phyloP scores from a whole-genome alignment of 1,140 invertebrate genomes.

The Ceratosolen solmsi region DNA sequence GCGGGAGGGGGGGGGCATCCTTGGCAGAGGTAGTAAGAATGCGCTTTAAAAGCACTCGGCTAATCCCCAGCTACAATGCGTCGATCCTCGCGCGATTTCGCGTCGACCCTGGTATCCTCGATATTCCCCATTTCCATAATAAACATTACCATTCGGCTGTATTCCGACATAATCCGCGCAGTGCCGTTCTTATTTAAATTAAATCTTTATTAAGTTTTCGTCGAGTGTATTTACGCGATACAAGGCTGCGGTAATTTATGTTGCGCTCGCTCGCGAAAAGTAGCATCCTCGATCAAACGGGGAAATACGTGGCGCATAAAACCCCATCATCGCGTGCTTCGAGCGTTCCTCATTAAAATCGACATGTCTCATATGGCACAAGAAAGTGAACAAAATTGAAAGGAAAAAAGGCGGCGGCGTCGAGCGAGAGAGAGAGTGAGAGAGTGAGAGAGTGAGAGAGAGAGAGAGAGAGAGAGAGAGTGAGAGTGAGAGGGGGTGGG shows the following conservation, averaged over 20 bases:
- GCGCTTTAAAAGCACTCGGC: neutral
- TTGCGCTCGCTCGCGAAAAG: neutral
- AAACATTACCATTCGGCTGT: neutral
- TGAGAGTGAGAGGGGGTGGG: neutral
- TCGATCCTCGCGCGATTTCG: neutral
- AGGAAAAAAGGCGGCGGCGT: neutral
- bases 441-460: neutral
- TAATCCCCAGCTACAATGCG: neutral
- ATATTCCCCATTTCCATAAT: neutral
- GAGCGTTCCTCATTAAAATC: slow-evolving; percentile 28
- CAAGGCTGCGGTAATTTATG: slow-evolving; percentile 6
- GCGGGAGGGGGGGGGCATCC: neutral
- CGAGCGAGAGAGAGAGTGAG: neutral
- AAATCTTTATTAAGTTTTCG: slow-evolving; percentile 19
- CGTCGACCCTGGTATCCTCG: neutral
- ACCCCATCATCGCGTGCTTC: slow-evolving; percentile 7
- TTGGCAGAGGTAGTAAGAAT: neutral
- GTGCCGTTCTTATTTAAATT: neutral
- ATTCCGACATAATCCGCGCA: neutral
- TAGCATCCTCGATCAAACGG: neutral
- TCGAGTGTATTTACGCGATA: slow-evolving; percentile 1
- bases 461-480: neutral
- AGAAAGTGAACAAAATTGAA: neutral
- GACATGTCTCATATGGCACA: neutral
- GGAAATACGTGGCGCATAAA: neutral